Evolutionary conservation across 2,797 vertebrate species (phyloP).

Genomic region (Premnoplex brunnescens): DNA sequence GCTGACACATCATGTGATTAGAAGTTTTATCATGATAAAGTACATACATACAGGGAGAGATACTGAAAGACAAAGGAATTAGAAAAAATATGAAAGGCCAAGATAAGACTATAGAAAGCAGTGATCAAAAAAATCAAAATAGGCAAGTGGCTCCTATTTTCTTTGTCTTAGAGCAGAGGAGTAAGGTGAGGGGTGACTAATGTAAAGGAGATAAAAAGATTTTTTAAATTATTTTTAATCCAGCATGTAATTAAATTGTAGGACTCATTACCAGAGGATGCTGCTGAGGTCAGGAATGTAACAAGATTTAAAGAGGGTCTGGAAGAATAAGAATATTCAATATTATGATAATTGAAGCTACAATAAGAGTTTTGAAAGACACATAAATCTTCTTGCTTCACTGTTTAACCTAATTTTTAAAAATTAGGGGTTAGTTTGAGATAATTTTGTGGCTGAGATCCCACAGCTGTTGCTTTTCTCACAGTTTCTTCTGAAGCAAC

Average conservation of each 20-base stretch:
- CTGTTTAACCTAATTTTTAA: slow-evolving; percentile 27
- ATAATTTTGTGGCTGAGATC: slow-evolving; percentile 15
- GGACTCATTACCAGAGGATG: slow-evolving; percentile 58
- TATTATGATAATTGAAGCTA: slow-evolving; percentile 17
- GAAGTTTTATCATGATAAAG: background rate
- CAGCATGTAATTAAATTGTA: slow-evolving; percentile 44
- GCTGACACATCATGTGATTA: background rate
- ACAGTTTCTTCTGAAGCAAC: background rate
- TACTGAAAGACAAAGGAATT: background rate
- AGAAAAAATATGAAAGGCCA: background rate
- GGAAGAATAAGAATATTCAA: slow-evolving; percentile 45
- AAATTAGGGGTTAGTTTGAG: slow-evolving; percentile 6
- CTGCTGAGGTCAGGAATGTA: slow-evolving; percentile 62
- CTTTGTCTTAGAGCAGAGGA: background rate
- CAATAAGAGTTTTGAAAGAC: slow-evolving; percentile 3
- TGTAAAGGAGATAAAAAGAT: background rate
- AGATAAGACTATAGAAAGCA: background rate
- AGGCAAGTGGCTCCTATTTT: background rate
- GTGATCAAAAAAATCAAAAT: background rate
- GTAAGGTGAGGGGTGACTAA: slow-evolving; percentile 6
- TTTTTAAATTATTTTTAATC: background rate
- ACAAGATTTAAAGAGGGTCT: slow-evolving; percentile 58
- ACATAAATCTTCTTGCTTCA: slow-evolving; percentile 20
- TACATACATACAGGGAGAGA: background rate
- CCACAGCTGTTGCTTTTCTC: background rate